phyloP scores from a whole-genome alignment of 1,140 invertebrate genomes.

The Aphidius gifuensis region DNA sequence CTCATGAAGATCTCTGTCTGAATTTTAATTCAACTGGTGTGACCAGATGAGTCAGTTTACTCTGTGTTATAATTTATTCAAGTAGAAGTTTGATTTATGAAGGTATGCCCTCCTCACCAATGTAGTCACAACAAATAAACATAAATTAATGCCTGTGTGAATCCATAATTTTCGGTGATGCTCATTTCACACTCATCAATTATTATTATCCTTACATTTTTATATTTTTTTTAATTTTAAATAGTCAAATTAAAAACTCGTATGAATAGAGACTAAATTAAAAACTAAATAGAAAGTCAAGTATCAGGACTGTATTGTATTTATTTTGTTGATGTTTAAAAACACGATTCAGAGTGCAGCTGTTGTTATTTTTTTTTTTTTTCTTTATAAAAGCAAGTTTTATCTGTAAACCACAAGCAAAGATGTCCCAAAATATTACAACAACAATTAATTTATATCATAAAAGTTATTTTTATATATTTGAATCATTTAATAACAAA shows the following conservation, averaged over 20 bases:
- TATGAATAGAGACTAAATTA: too few species aligned
- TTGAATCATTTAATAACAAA: too few species aligned
- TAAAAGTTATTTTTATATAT: too few species aligned
- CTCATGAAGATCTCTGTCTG: slow-evolving; percentile 13
- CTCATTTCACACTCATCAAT: slow-evolving; percentile 1
- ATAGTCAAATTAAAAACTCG: too few species aligned
- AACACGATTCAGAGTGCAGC: slow-evolving; percentile 23
- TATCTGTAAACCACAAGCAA: too few species aligned
- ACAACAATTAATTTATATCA: too few species aligned
- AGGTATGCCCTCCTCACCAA: neutral
- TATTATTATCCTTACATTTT: neutral
- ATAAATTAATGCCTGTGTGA: too few species aligned
- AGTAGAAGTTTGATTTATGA: slow-evolving; percentile 17
- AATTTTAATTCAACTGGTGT: slow-evolving; percentile 20
- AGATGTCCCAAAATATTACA: too few species aligned
- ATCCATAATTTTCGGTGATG: neutral
- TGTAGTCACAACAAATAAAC: slow-evolving; percentile 16
- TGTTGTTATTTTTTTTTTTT: slow-evolving; percentile 28
- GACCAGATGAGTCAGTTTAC: neutral
- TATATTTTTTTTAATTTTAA: slow-evolving; percentile 11
- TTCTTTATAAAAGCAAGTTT: neutral
- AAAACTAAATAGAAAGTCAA: too few species aligned
- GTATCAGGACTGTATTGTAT: slow-evolving; percentile 32
- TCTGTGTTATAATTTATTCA: slow-evolving; percentile 17
- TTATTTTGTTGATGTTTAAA: slow-evolving; percentile 28